Conservation (phyloP, 2,888 invertebrate genomes). For the Caenorhabditis sp. region DNA sequence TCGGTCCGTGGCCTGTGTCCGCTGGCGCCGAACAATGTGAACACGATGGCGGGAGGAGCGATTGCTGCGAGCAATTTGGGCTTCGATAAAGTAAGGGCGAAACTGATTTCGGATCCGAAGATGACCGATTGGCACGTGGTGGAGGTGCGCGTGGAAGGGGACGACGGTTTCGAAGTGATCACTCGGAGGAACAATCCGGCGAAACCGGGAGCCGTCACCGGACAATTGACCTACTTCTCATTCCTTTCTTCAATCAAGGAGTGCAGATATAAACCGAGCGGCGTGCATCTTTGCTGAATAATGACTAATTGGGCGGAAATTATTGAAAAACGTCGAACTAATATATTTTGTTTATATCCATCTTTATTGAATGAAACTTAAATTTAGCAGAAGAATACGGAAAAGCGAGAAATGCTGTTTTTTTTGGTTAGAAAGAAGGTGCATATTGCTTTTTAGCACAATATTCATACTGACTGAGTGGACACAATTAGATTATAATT, state of each 20-base stretch:
- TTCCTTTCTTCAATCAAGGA: constrained; percentile 81
- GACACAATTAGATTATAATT: constrained; percentile 69
- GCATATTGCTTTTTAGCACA: too few species aligned
- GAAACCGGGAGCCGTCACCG: constrained; percentile 81
- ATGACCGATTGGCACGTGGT: constrained; percentile 82
- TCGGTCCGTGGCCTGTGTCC: constrained; percentile 82
- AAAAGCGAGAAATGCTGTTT: too few species aligned
- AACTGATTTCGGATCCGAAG: constrained; percentile 81
- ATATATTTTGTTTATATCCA: too few species aligned
- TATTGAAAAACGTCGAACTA: too few species aligned
- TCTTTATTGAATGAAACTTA: too few species aligned
- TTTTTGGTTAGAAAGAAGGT: too few species aligned
- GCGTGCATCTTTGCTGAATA: constrained; percentile 73
- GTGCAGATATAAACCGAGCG: constrained; percentile 71
- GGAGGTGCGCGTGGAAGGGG: constrained; percentile 79
- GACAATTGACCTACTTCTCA: constrained; percentile 81
- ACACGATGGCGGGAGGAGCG: constrained; percentile 82
- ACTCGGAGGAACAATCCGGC: constrained; percentile 82
- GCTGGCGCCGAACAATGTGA: constrained; percentile 83
- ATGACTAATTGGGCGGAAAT: too few species aligned
- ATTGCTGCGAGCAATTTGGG: constrained; percentile 82
- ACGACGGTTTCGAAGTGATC: constrained; percentile 72
- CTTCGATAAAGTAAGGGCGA: constrained; percentile 81
- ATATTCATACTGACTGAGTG: constrained; percentile 65
- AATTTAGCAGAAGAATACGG: too few species aligned